Conservation (phyloP, 92 coral and sea anemone species). For the Paragorgia papillata region DNA sequence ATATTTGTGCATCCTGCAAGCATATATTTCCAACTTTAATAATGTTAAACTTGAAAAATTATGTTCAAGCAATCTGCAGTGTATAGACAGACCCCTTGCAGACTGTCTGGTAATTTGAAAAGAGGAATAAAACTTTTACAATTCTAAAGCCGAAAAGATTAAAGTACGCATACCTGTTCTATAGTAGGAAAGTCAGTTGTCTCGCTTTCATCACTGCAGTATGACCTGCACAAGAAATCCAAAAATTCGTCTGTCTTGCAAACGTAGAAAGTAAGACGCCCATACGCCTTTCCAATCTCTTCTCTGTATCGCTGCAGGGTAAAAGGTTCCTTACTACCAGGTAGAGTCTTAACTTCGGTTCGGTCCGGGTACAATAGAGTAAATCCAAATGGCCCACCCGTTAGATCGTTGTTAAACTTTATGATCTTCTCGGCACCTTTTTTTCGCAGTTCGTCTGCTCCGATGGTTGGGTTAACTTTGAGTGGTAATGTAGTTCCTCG, state of each 20-base stretch:
- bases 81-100: no score
- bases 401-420: constrained; percentile 2
- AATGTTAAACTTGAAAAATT: no score
- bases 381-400: constrained; percentile 3
- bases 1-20: no score
- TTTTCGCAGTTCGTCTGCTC: background rate
- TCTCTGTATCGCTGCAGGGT: background rate
- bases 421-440: background rate
- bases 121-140: no score
- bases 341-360: constrained; percentile 12
- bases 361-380: constrained; percentile 2
- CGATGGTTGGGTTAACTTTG: background rate
- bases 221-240: constrained; percentile 8
- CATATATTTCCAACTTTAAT: no score
- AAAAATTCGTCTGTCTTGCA: constrained; percentile 5
- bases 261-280: constrained; percentile 3
- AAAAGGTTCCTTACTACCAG: constrained; percentile 3
- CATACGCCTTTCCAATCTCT: constrained; percentile 6
- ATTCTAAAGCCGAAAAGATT: no score
- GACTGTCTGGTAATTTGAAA: no score
- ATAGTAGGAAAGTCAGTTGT: no score
- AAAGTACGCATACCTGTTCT: no score
- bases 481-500: constrained; percentile 1
- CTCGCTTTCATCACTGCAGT: constrained; percentile 1
- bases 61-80: no score